Evolutionary conservation across 2,888 invertebrate genomes (phyloP).

Genomic region (Eumacrocentrus americanus): DNA sequence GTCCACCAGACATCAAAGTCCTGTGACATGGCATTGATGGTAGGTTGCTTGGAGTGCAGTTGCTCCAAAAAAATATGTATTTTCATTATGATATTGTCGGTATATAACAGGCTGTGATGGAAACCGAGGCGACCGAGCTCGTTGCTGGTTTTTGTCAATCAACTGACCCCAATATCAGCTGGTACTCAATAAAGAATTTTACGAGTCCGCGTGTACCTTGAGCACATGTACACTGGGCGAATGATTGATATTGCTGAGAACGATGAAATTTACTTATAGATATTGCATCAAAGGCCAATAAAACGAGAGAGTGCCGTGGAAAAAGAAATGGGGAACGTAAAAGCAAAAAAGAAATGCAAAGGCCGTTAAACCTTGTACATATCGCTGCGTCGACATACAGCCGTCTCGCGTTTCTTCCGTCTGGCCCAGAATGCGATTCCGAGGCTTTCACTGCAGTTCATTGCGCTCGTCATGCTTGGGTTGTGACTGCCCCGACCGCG

Average conservation of each 20-base stretch:
- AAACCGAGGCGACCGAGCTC: too few species aligned
- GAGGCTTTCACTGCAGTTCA: conserved; percentile 56
- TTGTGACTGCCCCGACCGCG: conserved; percentile 40
- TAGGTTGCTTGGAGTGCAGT: conserved; percentile 51
- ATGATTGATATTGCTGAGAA: too few species aligned
- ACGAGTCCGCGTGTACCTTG: too few species aligned
- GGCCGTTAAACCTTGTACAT: conserved; percentile 43
- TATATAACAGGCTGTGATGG: too few species aligned
- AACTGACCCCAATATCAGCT: too few species aligned
- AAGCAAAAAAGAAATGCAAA: conserved; percentile 29
- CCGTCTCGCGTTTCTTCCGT: conserved; percentile 49
- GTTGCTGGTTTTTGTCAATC: too few species aligned
- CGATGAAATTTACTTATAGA: too few species aligned
- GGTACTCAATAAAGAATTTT: too few species aligned
- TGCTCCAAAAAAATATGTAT: too few species aligned
- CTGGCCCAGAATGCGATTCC: conserved; percentile 55
- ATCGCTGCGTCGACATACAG: conserved; percentile 33
- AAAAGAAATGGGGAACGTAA: conserved; percentile 30
- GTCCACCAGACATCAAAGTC: conserved; percentile 53
- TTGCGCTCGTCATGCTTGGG: conserved; percentile 56
- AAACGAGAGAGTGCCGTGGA: conserved; percentile 10
- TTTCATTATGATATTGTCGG: too few species aligned
- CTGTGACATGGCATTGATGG: conserved; percentile 59
- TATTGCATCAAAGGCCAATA: not conserved
- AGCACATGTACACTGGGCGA: too few species aligned